Evolutionary conservation across 2,888 invertebrate species (phyloP).

Genomic region (Malacosoma neustria): DNA sequence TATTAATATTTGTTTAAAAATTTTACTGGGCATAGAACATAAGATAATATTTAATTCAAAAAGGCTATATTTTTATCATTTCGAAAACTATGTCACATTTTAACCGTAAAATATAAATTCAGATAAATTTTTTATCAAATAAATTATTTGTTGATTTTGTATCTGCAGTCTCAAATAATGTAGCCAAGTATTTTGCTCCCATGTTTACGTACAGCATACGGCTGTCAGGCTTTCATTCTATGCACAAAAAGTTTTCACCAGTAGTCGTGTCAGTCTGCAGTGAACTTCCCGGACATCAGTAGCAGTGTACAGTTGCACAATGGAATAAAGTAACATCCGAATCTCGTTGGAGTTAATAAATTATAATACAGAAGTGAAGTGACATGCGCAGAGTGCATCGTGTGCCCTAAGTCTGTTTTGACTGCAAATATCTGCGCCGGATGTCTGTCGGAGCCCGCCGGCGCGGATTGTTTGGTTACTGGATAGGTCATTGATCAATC

Average conservation of each 20-base stretch:
- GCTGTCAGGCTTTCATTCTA: constrained; percentile 69
- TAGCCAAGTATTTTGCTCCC: constrained; percentile 49
- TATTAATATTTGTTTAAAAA: too few relatives aligned
- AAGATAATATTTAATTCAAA: too few relatives aligned
- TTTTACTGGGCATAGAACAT: too few relatives aligned
- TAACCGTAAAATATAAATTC: too few relatives aligned
- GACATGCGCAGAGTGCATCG: constrained; percentile 65
- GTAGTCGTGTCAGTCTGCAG: constrained; percentile 54
- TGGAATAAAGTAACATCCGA: constrained; percentile 73
- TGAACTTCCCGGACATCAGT: constrained; percentile 67
- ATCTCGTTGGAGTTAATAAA: constrained; percentile 73
- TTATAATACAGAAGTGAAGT: constrained; percentile 59
- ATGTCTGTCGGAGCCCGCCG: constrained; percentile 34
- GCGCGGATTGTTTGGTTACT: constrained; percentile 32
- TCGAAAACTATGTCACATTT: too few relatives aligned
- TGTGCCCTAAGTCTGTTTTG: constrained; percentile 62
- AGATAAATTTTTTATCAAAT: too few relatives aligned
- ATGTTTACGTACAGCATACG: constrained; percentile 49
- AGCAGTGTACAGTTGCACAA: constrained; percentile 64
- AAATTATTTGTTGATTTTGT: too few relatives aligned
- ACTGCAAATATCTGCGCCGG: constrained; percentile 66
- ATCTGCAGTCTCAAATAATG: too few relatives aligned
- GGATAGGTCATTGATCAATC: constrained; percentile 40
- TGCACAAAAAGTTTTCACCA: constrained; percentile 68
- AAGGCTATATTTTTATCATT: too few relatives aligned